phyloP scores from a whole-genome alignment of 2,888 invertebrate species.

The Anorthoa munda region DNA sequence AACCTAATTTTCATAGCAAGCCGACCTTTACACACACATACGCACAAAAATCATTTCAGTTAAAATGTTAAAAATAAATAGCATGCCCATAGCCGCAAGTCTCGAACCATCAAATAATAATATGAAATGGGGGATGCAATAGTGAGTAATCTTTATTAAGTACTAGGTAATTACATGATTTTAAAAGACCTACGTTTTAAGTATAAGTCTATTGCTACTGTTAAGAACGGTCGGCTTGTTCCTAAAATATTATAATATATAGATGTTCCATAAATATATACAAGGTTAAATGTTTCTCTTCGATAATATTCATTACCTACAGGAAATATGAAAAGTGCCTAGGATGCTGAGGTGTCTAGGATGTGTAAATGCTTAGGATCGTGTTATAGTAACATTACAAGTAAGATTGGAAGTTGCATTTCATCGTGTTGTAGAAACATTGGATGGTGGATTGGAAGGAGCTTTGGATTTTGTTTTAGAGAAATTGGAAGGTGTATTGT shows the following conservation, averaged over 20 bases:
- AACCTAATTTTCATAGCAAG: slow-evolving; percentile 32
- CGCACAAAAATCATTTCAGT: neutral
- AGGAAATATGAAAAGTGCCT: slow-evolving; percentile 54
- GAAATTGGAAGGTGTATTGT: no score
- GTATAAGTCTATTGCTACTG: neutral
- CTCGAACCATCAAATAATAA: slow-evolving; percentile 11
- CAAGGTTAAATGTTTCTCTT: neutral
- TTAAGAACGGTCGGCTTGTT: neutral
- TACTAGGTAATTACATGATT: neutral
- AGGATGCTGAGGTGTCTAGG: slow-evolving; percentile 61
- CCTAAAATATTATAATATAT: neutral
- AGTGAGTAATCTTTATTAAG: slow-evolving; percentile 59
- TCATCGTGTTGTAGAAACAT: no score
- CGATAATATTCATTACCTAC: slow-evolving; percentile 54
- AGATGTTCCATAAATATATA: neutral
- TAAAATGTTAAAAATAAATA: slow-evolving; percentile 43
- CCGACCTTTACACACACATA: neutral
- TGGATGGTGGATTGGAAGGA: no score
- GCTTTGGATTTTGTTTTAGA: no score
- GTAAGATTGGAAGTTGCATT: no score
- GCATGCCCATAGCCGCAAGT: neutral
- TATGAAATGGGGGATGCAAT: slow-evolving; percentile 61
- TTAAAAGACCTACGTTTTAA: neutral
- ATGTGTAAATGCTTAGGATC: no score
- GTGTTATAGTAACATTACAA: no score